These are phyloP conservation scores for Otis tarda DNA, from an alignment of 2,113 vertebrate species.

Conservation along the genomic window DNA sequence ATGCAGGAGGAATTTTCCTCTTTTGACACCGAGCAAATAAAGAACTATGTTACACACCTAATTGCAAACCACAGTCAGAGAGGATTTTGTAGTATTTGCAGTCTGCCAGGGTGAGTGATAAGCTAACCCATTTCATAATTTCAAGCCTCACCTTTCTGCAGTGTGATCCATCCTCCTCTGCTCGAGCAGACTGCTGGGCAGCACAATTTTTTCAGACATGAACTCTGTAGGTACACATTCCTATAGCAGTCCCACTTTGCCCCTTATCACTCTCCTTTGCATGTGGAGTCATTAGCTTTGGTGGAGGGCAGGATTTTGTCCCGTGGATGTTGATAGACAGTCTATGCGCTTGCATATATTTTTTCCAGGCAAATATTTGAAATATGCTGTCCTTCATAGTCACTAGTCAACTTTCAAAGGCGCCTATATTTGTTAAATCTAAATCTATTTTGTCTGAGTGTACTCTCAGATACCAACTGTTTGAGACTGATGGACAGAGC, in stretches of 20 bases:
- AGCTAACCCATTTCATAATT: constrained; percentile 14
- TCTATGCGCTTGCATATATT: background rate
- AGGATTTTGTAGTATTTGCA: constrained; percentile 2
- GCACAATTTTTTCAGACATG: background rate
- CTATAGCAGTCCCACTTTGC: background rate
- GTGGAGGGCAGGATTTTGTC: background rate
- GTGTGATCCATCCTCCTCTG: background rate
- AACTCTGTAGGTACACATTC: background rate
- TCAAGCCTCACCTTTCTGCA: background rate
- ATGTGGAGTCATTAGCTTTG: background rate
- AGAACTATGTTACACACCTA: background rate
- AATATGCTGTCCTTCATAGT: background rate
- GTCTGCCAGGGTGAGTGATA: constrained; percentile 5
- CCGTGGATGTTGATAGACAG: background rate
- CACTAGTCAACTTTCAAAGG: background rate
- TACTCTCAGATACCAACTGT: background rate
- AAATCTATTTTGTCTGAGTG: background rate
- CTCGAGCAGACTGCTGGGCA: background rate
- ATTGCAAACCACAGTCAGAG: background rate
- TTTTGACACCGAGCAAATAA: background rate
- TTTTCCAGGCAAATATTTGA: constrained; percentile 2
- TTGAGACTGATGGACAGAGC: background rate
- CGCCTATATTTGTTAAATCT: background rate
- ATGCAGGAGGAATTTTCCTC: background rate
- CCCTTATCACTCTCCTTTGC: background rate